Percentiles rank a stretch among this genome's conserved stretches.
Evolutionary conservation across 92 coral and sea anemone genomes (phyloP).

Genomic region (Bergia sp.): DNA sequence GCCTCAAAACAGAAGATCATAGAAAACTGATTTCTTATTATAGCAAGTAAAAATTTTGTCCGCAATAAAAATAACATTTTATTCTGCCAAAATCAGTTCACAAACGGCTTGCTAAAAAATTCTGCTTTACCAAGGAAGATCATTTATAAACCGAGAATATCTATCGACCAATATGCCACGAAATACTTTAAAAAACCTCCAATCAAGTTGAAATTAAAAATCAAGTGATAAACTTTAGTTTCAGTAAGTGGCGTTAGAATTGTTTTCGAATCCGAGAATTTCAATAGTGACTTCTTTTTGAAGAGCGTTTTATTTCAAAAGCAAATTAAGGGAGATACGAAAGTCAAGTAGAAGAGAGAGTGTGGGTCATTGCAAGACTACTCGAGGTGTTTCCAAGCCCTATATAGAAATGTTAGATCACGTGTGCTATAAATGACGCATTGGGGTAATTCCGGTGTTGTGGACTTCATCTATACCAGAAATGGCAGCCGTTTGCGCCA

Average conservation of each 20-base stretch:
- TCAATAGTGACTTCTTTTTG: neutral
- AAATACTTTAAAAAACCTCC: too few relatives aligned
- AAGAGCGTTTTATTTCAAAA: neutral
- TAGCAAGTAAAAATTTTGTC: too few relatives aligned
- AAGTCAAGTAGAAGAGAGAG: slow-evolving; percentile 7
- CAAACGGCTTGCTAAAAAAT: neutral
- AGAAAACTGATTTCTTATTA: too few relatives aligned
- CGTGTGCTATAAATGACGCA: neutral
- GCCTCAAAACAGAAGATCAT: too few relatives aligned
- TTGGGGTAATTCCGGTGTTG: too few relatives aligned
- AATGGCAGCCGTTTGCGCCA: too few relatives aligned
- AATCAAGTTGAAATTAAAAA: too few relatives aligned
- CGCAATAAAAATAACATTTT: too few relatives aligned
- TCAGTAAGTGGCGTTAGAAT: slow-evolving; percentile 1
- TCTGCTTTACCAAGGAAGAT: too few relatives aligned
- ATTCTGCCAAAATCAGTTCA: too few relatives aligned
- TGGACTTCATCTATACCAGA: too few relatives aligned
- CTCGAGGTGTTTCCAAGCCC: neutral
- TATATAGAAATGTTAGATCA: neutral
- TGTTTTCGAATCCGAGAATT: neutral
- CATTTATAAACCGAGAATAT: neutral
- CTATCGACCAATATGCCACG: neutral
- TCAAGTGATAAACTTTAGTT: neutral
- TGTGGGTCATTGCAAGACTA: neutral
- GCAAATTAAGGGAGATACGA: neutral